These are phyloP conservation scores for Caenorhabditis latens DNA, from an alignment of 1,140 invertebrate species.

Conservation along the genomic window DNA sequence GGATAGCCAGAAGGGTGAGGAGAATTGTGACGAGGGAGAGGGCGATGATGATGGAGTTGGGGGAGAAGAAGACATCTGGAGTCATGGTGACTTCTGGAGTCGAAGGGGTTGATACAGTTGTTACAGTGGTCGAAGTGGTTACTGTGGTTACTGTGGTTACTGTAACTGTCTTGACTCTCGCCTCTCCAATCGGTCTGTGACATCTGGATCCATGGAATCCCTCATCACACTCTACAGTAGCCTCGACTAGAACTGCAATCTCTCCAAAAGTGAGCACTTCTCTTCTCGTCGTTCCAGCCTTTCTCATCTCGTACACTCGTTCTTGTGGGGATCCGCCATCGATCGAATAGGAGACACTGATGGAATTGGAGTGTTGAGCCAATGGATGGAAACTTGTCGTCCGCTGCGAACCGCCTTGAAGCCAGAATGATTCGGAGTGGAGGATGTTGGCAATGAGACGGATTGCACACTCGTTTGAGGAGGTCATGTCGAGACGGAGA, in stretches of 20 bases:
- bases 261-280: not conserved
- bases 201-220: conserved; percentile 2
- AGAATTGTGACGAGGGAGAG: not conserved
- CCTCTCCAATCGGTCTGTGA: not conserved
- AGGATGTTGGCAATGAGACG: not conserved
- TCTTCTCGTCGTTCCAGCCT: not conserved
- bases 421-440: not conserved
- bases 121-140: too few relatives aligned
- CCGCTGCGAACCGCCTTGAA: not conserved
- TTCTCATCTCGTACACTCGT: not conserved
- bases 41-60: not conserved
- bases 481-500: not conserved
- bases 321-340: not conserved
- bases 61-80: not conserved
- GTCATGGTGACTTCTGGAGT: not conserved
- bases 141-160: not conserved
- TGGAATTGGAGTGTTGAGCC: not conserved
- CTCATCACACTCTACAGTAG: conserved; percentile 6
- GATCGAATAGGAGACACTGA: not conserved
- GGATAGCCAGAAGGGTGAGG: not conserved
- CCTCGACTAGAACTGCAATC: not conserved
- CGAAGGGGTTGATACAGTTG: not conserved
- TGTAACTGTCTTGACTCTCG: not conserved
- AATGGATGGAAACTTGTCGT: not conserved
- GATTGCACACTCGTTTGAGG: not conserved